Evolutionary conservation across 2,113 vertebrate genomes (phyloP), one percentile per base, ranked within the genome.

Genomic region (Salminus brasiliensis): DNA sequence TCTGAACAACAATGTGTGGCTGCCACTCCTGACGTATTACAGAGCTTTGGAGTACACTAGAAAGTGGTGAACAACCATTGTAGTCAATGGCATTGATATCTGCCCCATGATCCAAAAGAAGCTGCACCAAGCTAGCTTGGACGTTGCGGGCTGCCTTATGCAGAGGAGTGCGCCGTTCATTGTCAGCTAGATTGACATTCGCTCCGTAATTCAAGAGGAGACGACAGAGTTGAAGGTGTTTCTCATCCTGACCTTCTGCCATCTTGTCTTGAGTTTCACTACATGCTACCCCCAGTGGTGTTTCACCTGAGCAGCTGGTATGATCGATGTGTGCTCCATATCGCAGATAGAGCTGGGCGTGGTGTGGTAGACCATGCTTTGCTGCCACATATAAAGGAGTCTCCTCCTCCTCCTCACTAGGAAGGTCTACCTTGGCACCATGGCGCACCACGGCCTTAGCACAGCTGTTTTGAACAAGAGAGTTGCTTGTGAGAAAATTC

Each of bases 71-170:
- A 29, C 86, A 16, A 0, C 95, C 93, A 0, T 92, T 83, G 6
- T 95, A 94, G 86, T 95, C 92, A 0, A 92, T 85, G 36, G 90
- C 91, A 0, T 92, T 91, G 79, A 90, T 67, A 0, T 94, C 87
- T 0, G 93, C 95, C 1, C 88, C 80, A 0, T 30, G 30, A 36
- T 0, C 69, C 84, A 94, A 85, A 39, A 94, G 92, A 8, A 93
- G 91, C 25, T 36, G 25, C 6, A 49, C 92, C 85, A 95, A 69
- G 39, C 3, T 0, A 0, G 80, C 73, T 8, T 85, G 85, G 72
- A 88, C 90, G 0, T 82, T 92, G 23, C 87, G 77, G 8, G 94
- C 92, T 0, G 93, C 94, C 70, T 91, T 88, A 82, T 94, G 95
- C 72, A 95, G 81, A 0, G 93, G 92, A 43, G 83, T 93, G 72